phyloP scores from a whole-genome alignment of 92 coral and sea anemone species.

The Siderastrea radians region DNA sequence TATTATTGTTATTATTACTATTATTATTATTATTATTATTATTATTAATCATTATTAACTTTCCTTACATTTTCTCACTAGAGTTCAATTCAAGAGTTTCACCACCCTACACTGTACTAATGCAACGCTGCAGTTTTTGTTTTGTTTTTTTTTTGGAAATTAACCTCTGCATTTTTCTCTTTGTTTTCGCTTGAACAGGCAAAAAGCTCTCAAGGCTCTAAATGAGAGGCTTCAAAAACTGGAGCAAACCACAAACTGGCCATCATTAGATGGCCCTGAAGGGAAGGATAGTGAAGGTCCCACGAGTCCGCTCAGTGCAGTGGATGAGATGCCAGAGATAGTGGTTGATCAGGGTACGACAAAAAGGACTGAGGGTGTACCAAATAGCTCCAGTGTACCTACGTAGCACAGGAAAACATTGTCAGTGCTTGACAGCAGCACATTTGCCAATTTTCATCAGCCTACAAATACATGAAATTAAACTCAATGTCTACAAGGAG shows the following conservation, averaged over 20 bases:
- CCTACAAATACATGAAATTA: not conserved
- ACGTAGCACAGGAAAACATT: conserved; percentile 58
- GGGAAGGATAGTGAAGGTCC: conserved; percentile 65
- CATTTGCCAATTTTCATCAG: not conserved
- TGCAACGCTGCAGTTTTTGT: not conserved
- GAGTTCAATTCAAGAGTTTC: not conserved
- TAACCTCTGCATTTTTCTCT: not conserved
- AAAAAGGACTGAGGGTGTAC: conserved; percentile 61
- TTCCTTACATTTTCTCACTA: too few relatives aligned
- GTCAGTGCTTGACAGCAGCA: not conserved
- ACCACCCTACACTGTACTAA: not conserved
- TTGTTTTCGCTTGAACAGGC: conserved; percentile 59
- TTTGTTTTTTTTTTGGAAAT: too few relatives aligned
- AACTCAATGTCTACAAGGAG: too few relatives aligned
- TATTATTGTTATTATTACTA: too few relatives aligned
- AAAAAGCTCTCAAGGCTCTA: conserved; percentile 96
- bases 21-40: too few relatives aligned
- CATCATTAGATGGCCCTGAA: conserved; percentile 86
- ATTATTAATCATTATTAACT: too few relatives aligned
- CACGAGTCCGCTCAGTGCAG: conserved; percentile 65
- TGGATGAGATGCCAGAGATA: conserved; percentile 76
- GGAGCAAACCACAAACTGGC: conserved; percentile 95
- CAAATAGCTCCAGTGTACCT: conserved; percentile 61
- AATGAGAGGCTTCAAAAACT: conserved; percentile 96
- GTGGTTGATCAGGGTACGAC: conserved; percentile 72